Evolutionary conservation across 1,140 invertebrate species (phyloP).

Genomic region (Colletes gigas): DNA sequence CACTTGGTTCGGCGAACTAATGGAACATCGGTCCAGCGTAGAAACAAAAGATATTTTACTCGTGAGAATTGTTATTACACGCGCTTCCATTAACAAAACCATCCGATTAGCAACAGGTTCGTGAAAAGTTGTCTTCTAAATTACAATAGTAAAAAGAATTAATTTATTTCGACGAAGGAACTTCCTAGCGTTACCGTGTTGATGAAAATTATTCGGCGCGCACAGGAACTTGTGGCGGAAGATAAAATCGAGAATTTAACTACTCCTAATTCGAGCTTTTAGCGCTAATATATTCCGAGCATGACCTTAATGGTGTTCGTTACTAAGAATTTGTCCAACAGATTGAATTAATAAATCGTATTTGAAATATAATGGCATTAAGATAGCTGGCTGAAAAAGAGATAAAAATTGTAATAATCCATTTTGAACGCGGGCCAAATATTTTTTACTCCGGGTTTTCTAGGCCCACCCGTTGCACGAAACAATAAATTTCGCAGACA

Average conservation of each 20-base stretch:
- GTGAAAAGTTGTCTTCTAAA: not conserved
- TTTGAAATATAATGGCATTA: not conserved
- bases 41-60: not conserved
- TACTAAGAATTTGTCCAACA: not conserved
- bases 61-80: not conserved
- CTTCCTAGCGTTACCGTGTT: too few species aligned
- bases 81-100: not conserved
- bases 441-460: too few species aligned
- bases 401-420: not conserved
- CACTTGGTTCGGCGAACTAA: slow-evolving; percentile 2
- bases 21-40: not conserved
- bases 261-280: not conserved
- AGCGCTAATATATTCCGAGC: not conserved
- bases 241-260: not conserved
- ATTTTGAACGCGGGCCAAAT: slow-evolving; percentile 18
- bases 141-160: not conserved
- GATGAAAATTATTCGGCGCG: not conserved
- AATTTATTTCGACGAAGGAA: too few species aligned
- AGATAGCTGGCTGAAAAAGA: not conserved
- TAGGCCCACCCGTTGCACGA: not conserved
- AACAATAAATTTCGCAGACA: not conserved
- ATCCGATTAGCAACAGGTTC: too few species aligned
- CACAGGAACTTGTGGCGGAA: too few species aligned
- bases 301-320: not conserved
- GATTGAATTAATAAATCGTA: not conserved